A percentile compares a stretch with the other conserved stretches of the same genome.
phyloP scores from a whole-genome alignment of 1,140 invertebrate species.

The Chymomyza costata region DNA sequence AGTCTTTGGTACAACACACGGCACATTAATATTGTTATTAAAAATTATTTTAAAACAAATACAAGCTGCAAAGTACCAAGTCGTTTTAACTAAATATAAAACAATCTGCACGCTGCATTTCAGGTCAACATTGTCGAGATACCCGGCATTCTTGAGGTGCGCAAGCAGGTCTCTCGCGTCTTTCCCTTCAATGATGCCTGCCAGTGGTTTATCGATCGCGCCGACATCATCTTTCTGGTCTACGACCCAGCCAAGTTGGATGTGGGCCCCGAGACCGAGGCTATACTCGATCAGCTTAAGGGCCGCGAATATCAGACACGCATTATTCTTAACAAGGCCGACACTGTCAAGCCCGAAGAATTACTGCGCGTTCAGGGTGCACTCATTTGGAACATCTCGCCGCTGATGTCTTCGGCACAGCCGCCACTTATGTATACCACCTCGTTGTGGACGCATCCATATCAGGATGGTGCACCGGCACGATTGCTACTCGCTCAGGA shows the following conservation, averaged over 20 bases:
- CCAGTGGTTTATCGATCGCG: constrained; percentile 96
- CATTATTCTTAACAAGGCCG: constrained; percentile 96
- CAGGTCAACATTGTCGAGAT: constrained; percentile 97
- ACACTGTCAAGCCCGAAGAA: constrained; percentile 94
- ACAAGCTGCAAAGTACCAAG: constrained; percentile 18
- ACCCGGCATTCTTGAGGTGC: constrained; percentile 94
- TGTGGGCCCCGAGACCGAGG: constrained; percentile 94
- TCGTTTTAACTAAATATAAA: constrained; percentile 51
- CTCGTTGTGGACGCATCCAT: constrained; percentile 91
- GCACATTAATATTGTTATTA: constrained; percentile 62
- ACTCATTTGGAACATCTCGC: constrained; percentile 96
- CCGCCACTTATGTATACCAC: constrained; percentile 97
- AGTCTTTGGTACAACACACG: constrained; percentile 45
- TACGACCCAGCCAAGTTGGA: constrained; percentile 97
- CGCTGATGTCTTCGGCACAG: constrained; percentile 93
- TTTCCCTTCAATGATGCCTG: constrained; percentile 97
- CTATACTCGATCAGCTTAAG: constrained; percentile 93
- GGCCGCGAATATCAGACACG: constrained; percentile 93
- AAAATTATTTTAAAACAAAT: constrained; percentile 53
- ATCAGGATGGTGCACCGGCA: constrained; percentile 85
- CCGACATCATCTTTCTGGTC: constrained; percentile 95
- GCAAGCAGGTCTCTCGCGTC: constrained; percentile 92
- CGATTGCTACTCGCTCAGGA: constrained; percentile 90
- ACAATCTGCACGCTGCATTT: constrained; percentile 31
- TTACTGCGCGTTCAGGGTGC: constrained; percentile 94